Base-by-base conservation (phyloP, 2,113 vertebrate genomes). In the Brevimyrus niger region DNA sequence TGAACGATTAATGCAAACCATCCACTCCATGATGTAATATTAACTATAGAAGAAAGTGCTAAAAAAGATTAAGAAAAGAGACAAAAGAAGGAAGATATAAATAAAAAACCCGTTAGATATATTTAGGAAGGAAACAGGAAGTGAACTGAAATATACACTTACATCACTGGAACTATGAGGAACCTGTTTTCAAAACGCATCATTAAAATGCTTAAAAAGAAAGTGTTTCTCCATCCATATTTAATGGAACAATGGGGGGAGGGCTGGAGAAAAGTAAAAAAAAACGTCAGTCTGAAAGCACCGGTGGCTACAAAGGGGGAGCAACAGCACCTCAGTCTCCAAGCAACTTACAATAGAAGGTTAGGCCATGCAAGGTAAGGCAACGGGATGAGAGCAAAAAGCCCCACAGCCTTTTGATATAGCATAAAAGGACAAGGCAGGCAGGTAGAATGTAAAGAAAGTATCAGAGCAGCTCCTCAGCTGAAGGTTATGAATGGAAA, bases 311-410 rank as follows among this genome's bases (percentile, higher is more conserved):
- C 96, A 97, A 97, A 97, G 95, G 95, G 93, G 90, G 92, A 95
- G 94, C 95, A 96, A 94, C 94, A 93, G 93, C 93, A 93, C 90
- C 92, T 91, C 92, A 89, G 91, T 99, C 97, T 97, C 97, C 94
- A 98, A 97, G 98, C 97, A 98, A 98, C 97, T 98, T 97, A 97
- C 96, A 98, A 98, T 97, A 96, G 97, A 97, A 97, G 97, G 97
- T 97, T 96, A 97, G 95, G 92, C 92, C 92, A 96, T 95, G 94
- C 95, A 95, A 96, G 96, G 96, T 94, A 95, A 96, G 95, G 96
- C 94, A 94, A 95, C 97, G 93, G 93, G 92, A 95, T 89, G 91
- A 93, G 93, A 95, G 95, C 94, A 92, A 92, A 94, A 93, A 90
- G 93, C 95, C 95, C 35, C 11, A 94, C 58, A 91, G 95, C 95